Percentiles rank a stretch among this genome's conserved stretches.
phyloP scores from a whole-genome alignment of 2,113 vertebrate species.

The Epinephelus lanceolatus region DNA sequence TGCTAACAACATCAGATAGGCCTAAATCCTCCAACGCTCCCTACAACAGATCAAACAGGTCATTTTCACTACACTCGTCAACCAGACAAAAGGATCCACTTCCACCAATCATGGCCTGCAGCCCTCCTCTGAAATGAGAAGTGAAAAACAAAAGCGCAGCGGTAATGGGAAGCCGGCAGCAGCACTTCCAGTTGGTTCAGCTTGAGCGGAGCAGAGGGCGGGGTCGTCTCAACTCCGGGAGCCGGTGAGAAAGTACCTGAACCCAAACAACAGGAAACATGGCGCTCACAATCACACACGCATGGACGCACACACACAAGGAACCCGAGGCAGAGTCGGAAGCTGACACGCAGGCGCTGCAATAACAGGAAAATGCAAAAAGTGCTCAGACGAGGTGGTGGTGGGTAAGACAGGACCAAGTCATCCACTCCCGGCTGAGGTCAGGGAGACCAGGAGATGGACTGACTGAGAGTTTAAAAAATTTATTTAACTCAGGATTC shows the following conservation, averaged over 20 bases:
- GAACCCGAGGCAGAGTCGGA: conserved; percentile 53
- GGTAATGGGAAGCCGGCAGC: conserved; percentile 27
- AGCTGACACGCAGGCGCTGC: conserved; percentile 54
- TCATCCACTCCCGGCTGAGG: conserved; percentile 8
- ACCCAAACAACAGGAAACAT: conserved; percentile 74
- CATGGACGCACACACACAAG: conserved; percentile 6
- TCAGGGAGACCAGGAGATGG: conserved; percentile 13
- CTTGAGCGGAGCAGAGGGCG: conserved; percentile 79
- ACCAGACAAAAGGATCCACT: background rate
- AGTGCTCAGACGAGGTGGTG: conserved; percentile 24
- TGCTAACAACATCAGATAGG: background rate
- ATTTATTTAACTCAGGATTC: background rate
- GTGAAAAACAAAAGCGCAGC: conserved; percentile 28
- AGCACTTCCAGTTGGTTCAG: conserved; percentile 86
- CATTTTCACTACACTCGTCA: background rate
- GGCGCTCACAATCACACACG: background rate
- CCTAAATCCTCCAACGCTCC: background rate
- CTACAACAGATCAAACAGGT: conserved; percentile 1
- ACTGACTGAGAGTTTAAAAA: background rate
- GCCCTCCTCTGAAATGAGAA: conserved; percentile 25
- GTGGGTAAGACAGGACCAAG: background rate
- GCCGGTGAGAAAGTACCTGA: conserved; percentile 67
- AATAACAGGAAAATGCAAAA: conserved; percentile 79
- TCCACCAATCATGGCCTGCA: conserved; percentile 1
- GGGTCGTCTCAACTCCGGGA: conserved; percentile 7